A percentile compares a stretch with the other conserved stretches of the same genome.
Conservation (phyloP, 30 jellyfish, hydroid and myxozoan species). For the Calvadosia cruxmelitensis region DNA sequence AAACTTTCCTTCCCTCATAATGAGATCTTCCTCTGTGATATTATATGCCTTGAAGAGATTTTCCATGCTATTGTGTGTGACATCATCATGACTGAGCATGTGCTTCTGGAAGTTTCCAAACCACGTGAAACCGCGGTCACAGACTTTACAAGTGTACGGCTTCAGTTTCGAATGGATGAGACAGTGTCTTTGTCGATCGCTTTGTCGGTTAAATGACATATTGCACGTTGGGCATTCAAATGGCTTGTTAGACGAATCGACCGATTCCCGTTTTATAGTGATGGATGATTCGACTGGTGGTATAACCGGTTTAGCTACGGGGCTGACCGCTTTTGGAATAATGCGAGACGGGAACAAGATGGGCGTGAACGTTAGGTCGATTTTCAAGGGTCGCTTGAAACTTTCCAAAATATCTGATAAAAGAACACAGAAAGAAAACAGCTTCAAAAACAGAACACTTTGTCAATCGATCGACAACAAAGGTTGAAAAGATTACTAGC, state of each 20-base stretch:
- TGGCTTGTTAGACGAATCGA: background rate
- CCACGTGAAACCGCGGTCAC: constrained; percentile 93
- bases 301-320: background rate
- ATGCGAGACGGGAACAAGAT: background rate
- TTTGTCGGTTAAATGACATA: constrained; percentile 28
- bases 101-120: constrained; percentile 91
- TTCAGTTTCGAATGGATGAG: constrained; percentile 37
- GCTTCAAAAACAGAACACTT: background rate
- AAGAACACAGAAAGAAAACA: background rate
- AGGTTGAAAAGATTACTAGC: too few species aligned
- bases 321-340: background rate
- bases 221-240: constrained; percentile 35
- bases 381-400: background rate
- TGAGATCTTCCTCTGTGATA: constrained; percentile 56
- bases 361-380: constrained; percentile 3
- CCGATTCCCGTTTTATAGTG: background rate
- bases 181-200: constrained; percentile 59
- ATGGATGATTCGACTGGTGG: background rate
- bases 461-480: background rate
- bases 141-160: constrained; percentile 58
- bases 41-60: constrained; percentile 7
- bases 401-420: background rate
- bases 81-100: constrained; percentile 49
- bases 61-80: constrained; percentile 8
- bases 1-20: constrained; percentile 40